Percentiles rank a stretch among this genome's conserved stretches.
phyloP scores from a whole-genome alignment of 1,140 invertebrate species.

The Bombus vancouverensis region DNA sequence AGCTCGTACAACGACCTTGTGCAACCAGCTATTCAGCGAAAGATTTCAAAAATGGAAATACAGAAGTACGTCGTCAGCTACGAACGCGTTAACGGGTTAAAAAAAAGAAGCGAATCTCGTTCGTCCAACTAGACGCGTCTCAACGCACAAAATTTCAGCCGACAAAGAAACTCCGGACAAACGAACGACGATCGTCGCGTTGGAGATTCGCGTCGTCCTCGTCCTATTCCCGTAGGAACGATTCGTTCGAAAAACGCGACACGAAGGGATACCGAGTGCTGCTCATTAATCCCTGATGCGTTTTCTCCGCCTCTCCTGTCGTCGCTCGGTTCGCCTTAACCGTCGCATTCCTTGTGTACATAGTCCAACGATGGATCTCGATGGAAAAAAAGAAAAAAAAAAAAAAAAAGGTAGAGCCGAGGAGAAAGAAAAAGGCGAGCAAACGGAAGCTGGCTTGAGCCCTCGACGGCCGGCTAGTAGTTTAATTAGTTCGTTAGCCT shows the following conservation, averaged over 20 bases:
- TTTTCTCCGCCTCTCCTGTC: neutral
- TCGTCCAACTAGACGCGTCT: too few species aligned
- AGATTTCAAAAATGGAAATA: too few species aligned
- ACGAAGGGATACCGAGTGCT: neutral
- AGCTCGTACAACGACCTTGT: too few species aligned
- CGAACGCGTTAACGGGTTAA: too few species aligned
- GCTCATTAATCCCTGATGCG: neutral
- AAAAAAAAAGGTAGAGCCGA: neutral
- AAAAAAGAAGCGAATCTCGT: too few species aligned
- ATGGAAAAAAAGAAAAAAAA: neutral
- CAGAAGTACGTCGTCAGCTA: too few species aligned
- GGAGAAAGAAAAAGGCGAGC: neutral
- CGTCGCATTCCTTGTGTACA: neutral
- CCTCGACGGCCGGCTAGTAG: neutral
- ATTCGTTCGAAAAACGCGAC: neutral
- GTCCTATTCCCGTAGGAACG: neutral
- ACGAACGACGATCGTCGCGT: neutral
- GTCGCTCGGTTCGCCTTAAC: neutral
- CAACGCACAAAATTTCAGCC: neutral
- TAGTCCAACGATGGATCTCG: neutral
- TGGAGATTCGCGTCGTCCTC: neutral
- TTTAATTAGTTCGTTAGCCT: conserved; percentile 8
- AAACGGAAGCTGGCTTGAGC: neutral
- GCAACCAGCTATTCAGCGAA: too few species aligned
- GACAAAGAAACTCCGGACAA: neutral